Conservation (phyloP, 2,888 invertebrate species). For the Baronia brevicornis region DNA sequence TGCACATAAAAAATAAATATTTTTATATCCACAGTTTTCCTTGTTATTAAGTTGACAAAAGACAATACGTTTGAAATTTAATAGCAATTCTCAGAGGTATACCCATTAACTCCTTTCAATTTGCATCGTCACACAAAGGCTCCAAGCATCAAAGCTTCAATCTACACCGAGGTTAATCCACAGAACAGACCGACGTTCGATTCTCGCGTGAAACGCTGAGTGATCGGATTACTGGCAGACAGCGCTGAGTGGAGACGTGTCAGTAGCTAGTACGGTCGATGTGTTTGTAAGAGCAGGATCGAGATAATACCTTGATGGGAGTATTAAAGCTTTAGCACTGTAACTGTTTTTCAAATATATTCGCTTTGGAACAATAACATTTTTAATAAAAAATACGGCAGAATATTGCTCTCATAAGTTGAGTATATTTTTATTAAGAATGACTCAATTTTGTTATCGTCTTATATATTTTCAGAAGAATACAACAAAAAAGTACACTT, state of each 20-base stretch:
- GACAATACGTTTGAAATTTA: too few species aligned
- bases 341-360: background rate
- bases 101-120: conserved; percentile 21
- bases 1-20: too few species aligned
- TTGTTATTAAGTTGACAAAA: background rate
- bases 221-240: conserved; percentile 42
- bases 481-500: too few species aligned
- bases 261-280: conserved; percentile 7
- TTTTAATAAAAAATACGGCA: too few species aligned
- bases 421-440: too few species aligned
- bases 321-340: conserved; percentile 5
- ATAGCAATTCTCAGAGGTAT: too few species aligned
- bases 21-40: too few species aligned
- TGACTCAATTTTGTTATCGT: too few species aligned
- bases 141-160: conserved; percentile 44
- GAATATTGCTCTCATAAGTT: too few species aligned
- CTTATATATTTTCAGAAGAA: too few species aligned
- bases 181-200: conserved; percentile 31
- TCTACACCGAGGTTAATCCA: conserved; percentile 44
- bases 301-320: conserved; percentile 11
- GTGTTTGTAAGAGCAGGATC: conserved; percentile 4
- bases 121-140: conserved; percentile 31
- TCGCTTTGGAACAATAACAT: background rate
- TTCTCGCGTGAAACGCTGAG: conserved; percentile 35
- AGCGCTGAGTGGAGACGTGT: conserved; percentile 8